Percentiles rank a stretch among this genome's conserved stretches.
These are phyloP conservation scores for Panzeria rudis DNA, from an alignment of 2,888 invertebrate genomes.

Conservation along the genomic window DNA sequence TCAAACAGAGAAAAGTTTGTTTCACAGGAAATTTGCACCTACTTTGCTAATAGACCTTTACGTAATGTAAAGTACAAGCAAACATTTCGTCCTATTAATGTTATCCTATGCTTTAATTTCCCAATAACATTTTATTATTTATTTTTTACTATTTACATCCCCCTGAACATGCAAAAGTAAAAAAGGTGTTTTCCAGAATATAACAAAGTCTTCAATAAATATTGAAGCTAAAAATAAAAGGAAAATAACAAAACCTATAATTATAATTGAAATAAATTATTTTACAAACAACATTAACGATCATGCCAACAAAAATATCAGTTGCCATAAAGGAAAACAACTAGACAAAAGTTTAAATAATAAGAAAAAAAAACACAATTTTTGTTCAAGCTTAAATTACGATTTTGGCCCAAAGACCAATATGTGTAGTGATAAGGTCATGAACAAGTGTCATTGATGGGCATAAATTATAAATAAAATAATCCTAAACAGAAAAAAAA, in stretches of 20 bases:
- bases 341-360: background rate
- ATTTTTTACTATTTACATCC: background rate
- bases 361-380: slow-evolving; percentile 1
- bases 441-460: slow-evolving; percentile 72
- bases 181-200: slow-evolving; percentile 23
- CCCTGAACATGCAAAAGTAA: background rate
- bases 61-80: too few relatives aligned
- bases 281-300: slow-evolving; percentile 79
- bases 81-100: too few relatives aligned
- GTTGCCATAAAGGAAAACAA: slow-evolving; percentile 74
- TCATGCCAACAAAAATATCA: slow-evolving; percentile 76
- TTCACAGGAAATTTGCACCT: too few relatives aligned
- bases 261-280: slow-evolving; percentile 83
- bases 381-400: slow-evolving; percentile 65
- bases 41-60: too few relatives aligned
- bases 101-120: background rate
- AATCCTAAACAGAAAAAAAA: slow-evolving; percentile 56
- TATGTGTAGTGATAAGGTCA: slow-evolving; percentile 70
- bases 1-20: too few relatives aligned
- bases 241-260: slow-evolving; percentile 76
- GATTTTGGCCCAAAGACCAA: slow-evolving; percentile 69
- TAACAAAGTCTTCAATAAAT: slow-evolving; percentile 5
- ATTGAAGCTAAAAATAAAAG: slow-evolving; percentile 3
- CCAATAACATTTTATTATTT: background rate
- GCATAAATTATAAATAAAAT: slow-evolving; percentile 63